A percentile compares a stretch with the other conserved stretches of the same genome.
phyloP scores from a whole-genome alignment of 2,888 invertebrate genomes.

The Ornithoptera alexandrae region DNA sequence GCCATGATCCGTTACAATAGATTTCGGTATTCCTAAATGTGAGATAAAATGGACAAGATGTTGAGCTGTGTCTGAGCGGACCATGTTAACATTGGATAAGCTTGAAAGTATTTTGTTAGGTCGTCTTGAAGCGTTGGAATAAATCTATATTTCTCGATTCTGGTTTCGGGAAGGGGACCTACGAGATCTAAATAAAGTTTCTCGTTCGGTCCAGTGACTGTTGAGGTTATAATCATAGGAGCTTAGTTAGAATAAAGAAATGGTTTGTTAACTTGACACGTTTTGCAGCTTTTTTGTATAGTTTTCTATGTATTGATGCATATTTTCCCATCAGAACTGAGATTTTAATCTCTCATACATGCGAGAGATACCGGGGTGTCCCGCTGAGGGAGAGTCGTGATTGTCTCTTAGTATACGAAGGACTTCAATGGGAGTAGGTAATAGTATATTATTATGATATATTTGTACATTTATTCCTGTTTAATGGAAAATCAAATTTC shows the following conservation, averaged over 20 bases:
- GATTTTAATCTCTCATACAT: not conserved
- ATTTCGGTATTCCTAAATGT: no score
- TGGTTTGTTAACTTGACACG: not conserved
- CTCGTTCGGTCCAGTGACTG: not conserved
- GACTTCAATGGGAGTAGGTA: not conserved
- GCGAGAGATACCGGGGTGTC: not conserved
- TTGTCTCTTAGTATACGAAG: not conserved
- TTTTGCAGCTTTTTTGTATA: not conserved
- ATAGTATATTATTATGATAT: not conserved
- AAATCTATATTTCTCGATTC: not conserved
- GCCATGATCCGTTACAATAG: no score
- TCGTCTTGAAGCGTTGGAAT: no score
- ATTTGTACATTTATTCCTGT: not conserved
- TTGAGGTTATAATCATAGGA: not conserved
- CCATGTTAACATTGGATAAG: no score
- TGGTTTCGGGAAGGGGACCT: slow-evolving; percentile 34
- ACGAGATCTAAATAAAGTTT: slow-evolving; percentile 29
- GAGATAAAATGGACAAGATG: no score
- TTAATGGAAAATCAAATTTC: not conserved
- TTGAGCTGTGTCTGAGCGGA: no score
- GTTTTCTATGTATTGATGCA: not conserved
- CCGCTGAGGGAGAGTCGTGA: not conserved
- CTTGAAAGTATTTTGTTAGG: no score
- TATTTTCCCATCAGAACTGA: not conserved
- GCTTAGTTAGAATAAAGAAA: not conserved